phyloP scores from a whole-genome alignment of 2,797 vertebrate genomes.

The Rhinatrema bivittatum region DNA sequence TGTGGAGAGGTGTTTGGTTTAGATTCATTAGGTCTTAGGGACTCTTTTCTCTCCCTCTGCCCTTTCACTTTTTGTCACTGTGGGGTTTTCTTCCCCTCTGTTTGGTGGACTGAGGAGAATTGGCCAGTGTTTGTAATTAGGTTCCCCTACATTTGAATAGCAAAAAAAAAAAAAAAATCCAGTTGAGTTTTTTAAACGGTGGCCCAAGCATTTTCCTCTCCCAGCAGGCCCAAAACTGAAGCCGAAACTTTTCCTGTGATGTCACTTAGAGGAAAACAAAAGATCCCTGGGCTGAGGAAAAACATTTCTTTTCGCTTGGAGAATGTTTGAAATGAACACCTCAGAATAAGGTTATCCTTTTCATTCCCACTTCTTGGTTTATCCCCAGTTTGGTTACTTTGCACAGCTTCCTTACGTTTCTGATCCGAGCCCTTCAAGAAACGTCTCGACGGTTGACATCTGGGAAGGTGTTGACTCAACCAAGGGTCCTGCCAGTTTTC shows the following conservation, averaged over 20 bases:
- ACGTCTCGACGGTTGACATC: too few species aligned
- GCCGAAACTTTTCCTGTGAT: constrained; percentile 70
- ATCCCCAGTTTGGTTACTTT: too few species aligned
- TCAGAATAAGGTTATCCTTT: too few species aligned
- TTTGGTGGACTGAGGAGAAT: constrained; percentile 86
- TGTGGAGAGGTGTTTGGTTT: constrained; percentile 88
- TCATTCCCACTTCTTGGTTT: too few species aligned
- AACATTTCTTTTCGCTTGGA: constrained; percentile 40
- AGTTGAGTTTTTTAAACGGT: constrained; percentile 82
- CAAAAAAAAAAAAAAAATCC: constrained; percentile 81
- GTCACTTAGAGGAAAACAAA: constrained; percentile 44
- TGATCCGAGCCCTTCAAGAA: too few species aligned
- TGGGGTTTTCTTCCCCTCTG: constrained; percentile 53
- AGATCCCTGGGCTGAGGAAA: constrained; percentile 56
- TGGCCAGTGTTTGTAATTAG: constrained; percentile 95
- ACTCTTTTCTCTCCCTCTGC: constrained; percentile 69
- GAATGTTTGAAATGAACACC: constrained; percentile 33
- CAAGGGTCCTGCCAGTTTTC: too few species aligned
- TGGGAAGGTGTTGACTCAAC: too few species aligned
- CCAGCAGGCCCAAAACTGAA: constrained; percentile 74
- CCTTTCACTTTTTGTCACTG: constrained; percentile 74
- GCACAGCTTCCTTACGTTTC: too few species aligned
- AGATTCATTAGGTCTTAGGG: constrained; percentile 95
- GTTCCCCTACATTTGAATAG: constrained; percentile 85
- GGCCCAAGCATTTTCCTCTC: constrained; percentile 67